Conservation (phyloP, 2,797 vertebrate species). For the Leptatherina wallacei region DNA sequence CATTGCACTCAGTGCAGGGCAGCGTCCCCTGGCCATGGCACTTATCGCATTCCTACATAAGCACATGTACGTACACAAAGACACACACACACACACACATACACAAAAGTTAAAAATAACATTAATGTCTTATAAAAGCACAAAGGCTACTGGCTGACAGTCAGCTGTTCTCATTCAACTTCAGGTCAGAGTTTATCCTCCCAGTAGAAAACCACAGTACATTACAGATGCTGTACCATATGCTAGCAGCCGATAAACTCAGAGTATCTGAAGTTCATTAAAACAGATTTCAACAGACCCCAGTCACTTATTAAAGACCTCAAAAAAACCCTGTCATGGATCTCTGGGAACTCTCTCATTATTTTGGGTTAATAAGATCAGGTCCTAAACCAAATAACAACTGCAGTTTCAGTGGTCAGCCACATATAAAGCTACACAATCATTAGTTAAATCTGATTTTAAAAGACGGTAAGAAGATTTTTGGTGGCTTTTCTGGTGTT, state of each 20-base stretch:
- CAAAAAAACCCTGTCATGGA: neutral
- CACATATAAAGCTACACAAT: neutral
- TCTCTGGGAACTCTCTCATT: neutral
- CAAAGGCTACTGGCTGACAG: constrained; percentile 5
- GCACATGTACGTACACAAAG: constrained; percentile 22
- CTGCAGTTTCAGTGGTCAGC: neutral
- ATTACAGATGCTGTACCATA: neutral
- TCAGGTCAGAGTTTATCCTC: neutral
- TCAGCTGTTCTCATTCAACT: neutral
- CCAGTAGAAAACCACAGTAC: neutral
- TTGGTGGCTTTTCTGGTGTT: too few relatives aligned
- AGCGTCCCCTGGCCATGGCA: constrained; percentile 46
- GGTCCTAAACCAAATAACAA: neutral
- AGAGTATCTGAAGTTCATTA: too few relatives aligned
- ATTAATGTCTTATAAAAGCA: constrained; percentile 1
- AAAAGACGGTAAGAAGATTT: too few relatives aligned
- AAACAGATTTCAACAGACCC: neutral
- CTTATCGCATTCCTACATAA: constrained; percentile 61
- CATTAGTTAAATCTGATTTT: neutral
- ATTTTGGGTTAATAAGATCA: neutral
- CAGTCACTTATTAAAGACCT: neutral
- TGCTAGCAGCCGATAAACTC: neutral
- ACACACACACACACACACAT: neutral
- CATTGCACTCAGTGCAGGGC: constrained; percentile 49
- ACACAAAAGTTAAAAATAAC: constrained; percentile 15